Base-by-base conservation (phyloP, 1,140 invertebrate genomes). In the Apis laboriosa region DNA sequence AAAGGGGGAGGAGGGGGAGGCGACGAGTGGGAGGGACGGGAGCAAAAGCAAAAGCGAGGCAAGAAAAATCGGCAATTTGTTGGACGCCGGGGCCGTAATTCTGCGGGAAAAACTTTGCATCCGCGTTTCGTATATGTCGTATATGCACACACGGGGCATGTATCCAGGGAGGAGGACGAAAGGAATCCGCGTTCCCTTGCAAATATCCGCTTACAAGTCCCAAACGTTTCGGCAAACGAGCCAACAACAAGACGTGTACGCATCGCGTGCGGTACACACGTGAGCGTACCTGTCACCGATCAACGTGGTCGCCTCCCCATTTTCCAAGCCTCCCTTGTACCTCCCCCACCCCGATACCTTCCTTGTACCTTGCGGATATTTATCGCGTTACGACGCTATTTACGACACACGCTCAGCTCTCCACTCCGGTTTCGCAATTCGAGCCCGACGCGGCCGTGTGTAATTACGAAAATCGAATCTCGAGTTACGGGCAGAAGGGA, bases 11-110 rank as follows among this genome's bases (percentile, higher is more conserved):
- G 34, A 53, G 21, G 56, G 43, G 13, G 13, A 28, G 28, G 71
- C 24, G 24, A 21, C 72, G 79, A 64, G 71, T 43, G 49, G 75
- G 28, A 56, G 49, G n/a, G 71, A 51, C 34, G 13, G 43, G 64
- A 66, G 60, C 13, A 3, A 34, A 34, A 34, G 34, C 34, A 34
- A 28, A 60, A 51, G 51, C 17, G 72, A 75, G 8, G 71, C 88
- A 90, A 91, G 88, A 92, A 91, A 90, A 89, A 90, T 91, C 87
- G 88, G 84, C 87, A 91, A 92, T 91, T 92, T 91, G 90, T 92
- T 90, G 89, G 87, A 89, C 86, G 72, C 71, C 61, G 70, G 24
- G 70, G 19, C 81, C 84, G 84, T 84, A 90, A 88, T 86, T 80
- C 70, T 72, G 56, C 58, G 68, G 83, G 77, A 86, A 90, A 86